These are phyloP conservation scores for Rhegmatorhina hoffmannsi DNA, from an alignment of 2,113 vertebrate species.

Conservation along the genomic window DNA sequence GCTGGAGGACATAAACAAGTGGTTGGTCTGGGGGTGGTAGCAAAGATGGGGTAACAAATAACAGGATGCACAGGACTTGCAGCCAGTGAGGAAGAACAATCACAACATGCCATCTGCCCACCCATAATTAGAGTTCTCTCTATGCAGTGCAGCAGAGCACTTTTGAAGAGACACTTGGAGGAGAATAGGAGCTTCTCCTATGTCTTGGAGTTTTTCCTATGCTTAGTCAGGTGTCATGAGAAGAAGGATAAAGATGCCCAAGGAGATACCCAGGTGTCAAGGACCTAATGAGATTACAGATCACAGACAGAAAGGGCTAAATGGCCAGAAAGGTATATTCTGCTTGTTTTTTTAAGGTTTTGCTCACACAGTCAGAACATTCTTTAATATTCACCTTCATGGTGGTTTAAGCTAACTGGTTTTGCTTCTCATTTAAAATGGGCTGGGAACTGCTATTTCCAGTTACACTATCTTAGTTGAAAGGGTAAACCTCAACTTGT, in stretches of 20 bases:
- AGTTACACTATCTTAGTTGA: neutral
- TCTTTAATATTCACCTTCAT: neutral
- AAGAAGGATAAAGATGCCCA: neutral
- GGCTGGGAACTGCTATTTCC: slow-evolving; percentile 1
- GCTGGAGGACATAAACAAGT: slow-evolving; percentile 42
- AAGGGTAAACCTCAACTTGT: neutral
- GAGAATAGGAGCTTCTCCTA: neutral
- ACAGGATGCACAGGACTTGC: slow-evolving; percentile 15
- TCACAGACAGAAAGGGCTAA: neutral
- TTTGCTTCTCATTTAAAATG: slow-evolving; percentile 9
- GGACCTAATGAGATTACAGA: neutral
- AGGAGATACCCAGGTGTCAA: neutral
- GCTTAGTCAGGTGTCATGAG: neutral
- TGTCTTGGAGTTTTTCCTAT: neutral
- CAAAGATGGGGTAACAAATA: slow-evolving; percentile 25
- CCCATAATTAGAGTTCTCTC: neutral
- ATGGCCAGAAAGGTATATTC: neutral
- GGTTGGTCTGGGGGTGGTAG: slow-evolving; percentile 12
- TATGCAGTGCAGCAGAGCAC: neutral
- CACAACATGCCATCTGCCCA: slow-evolving; percentile 29
- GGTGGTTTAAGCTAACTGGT: neutral
- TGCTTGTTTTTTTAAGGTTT: neutral
- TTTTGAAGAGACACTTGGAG: neutral
- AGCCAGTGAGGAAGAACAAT: slow-evolving; percentile 25
- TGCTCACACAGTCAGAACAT: neutral